Base-by-base conservation (phyloP, 2,113 vertebrate genomes). In the Pyrgilauda ruficollis region DNA sequence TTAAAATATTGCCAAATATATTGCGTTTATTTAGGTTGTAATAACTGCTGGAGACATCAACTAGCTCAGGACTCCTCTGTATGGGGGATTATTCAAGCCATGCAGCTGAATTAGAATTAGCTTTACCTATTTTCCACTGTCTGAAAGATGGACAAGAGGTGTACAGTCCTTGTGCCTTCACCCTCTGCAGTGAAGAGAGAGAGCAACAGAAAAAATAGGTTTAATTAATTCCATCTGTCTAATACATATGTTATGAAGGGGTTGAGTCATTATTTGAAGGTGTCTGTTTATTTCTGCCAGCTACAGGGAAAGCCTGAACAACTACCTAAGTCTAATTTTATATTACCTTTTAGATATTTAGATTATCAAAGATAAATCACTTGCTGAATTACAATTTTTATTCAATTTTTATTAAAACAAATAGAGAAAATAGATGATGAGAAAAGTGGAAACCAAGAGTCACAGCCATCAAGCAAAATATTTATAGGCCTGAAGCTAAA, bases 1-100 rank as follows among this genome's bases (percentile, higher is more conserved):
- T 55, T 90, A 78, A 96, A 93, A 78, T 93, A 90, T 91, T 94
- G 52, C 19, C 87, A 95, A 74, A 91, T 31, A 37, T 46, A 66
- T 31, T 74, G 31, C 19, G 69, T 89, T 89, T 73, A 77, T 68
- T 93, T 89, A 78, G 28, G 17, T 53, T 89, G 26, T 50, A 78
- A 3, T n/a, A 58, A 70, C 55, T 84, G 41, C 39, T 59, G 39
- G 41, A 76, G 35, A 35, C 30, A 56, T 70, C 46, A 78, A 9
- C 6, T 23, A 82, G 30, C 31, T 55, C 35, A 79, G 19, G 33
- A 39, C 39, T 85, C 18, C 33, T 27, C 2, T 44, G 18, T 52
- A 47, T 26, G 10, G 17, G 8, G 9, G 13, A 50, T 72, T 64
- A 79, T 35, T 68, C 30, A 83, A 88, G 7, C 8, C 75, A 56